Evolutionary conservation across 2,113 vertebrate genomes (phyloP).

Genomic region (Pomatostomus ruficeps): DNA sequence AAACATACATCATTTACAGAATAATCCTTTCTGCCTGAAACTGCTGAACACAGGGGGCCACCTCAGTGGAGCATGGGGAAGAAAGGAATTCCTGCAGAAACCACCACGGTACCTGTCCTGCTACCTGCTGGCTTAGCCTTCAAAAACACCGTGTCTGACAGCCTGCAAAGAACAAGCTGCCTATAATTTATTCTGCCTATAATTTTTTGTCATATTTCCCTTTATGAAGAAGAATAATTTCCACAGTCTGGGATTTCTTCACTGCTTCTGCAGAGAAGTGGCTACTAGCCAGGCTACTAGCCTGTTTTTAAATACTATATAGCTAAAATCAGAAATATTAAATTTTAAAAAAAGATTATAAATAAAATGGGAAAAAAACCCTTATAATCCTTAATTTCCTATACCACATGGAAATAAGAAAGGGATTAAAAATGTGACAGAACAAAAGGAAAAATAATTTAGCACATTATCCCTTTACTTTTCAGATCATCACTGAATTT

Average conservation of each 20-base stretch:
- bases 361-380: neutral
- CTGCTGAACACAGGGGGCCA: neutral
- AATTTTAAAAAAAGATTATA: neutral
- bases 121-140: neutral
- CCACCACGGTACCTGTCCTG: fast-evolving
- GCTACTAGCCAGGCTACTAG: neutral
- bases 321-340: neutral
- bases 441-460: neutral
- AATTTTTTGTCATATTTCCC: neutral
- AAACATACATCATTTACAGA: neutral
- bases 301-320: neutral
- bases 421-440: neutral
- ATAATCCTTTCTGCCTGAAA: neutral
- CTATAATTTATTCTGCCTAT: neutral
- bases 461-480: neutral
- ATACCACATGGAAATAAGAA: neutral
- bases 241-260: neutral
- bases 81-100: neutral
- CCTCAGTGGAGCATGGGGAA: neutral
- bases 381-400: neutral
- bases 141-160: neutral
- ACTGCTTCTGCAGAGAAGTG: neutral
- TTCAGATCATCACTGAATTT: neutral
- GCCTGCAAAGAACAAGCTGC: neutral
- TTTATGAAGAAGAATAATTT: neutral